Percentiles rank a stretch among this genome's conserved stretches.
Evolutionary conservation across 2,888 invertebrate species (phyloP).

Genomic region (Apodemia duryi): DNA sequence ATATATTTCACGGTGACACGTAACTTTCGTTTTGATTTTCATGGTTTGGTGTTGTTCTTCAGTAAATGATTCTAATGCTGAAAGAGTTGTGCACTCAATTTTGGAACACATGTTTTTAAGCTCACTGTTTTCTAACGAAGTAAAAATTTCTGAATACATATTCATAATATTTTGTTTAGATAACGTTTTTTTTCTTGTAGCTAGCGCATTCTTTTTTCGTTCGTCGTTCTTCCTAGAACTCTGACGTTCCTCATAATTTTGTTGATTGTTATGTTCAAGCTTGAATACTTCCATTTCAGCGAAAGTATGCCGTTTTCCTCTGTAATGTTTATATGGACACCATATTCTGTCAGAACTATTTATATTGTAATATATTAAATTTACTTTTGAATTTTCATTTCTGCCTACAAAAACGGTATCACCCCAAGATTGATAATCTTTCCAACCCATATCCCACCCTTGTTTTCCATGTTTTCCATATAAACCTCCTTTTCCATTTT

Average conservation of each 20-base stretch:
- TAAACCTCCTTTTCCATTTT: conserved; percentile 16
- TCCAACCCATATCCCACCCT: conserved; percentile 19
- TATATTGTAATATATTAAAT: conserved; percentile 13
- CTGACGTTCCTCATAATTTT: neutral
- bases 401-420: conserved; percentile 15
- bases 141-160: conserved; percentile 13
- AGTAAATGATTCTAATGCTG: neutral
- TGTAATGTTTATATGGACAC: conserved; percentile 17
- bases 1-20: neutral
- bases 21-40: conserved; percentile 5
- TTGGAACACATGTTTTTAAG: conserved; percentile 4
- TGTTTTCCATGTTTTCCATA: conserved; percentile 19
- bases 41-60: neutral
- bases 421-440: conserved; percentile 18
- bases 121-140: conserved; percentile 8
- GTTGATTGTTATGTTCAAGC: conserved; percentile 10
- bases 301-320: conserved; percentile 1
- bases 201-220: conserved; percentile 12
- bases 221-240: conserved; percentile 8
- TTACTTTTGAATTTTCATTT: conserved; percentile 18
- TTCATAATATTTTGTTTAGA: conserved; percentile 6
- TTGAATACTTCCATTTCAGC: conserved; percentile 18
- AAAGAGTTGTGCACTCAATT: neutral
- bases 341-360: conserved; percentile 16
- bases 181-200: conserved; percentile 17